Percentiles rank a stretch among this genome's conserved stretches.
phyloP scores from a whole-genome alignment of 2,888 invertebrate genomes.

The Myathropa florea region DNA sequence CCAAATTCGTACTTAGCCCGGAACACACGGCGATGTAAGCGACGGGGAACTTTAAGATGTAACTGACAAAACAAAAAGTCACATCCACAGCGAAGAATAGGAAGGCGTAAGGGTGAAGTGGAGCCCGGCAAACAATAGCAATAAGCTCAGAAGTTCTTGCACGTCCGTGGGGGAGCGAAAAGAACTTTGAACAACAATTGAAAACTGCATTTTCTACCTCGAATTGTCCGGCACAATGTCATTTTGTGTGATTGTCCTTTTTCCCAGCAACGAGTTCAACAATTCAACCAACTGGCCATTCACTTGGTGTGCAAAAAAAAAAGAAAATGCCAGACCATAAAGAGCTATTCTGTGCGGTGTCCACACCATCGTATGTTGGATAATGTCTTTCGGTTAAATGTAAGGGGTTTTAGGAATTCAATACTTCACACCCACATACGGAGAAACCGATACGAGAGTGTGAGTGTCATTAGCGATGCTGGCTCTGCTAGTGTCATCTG shows the following conservation, averaged over 20 bases:
- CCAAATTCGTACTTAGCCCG: slow-evolving; percentile 22
- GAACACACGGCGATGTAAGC: not conserved
- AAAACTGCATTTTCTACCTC: slow-evolving; percentile 37
- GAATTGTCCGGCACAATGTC: slow-evolving; percentile 29
- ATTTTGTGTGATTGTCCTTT: slow-evolving; percentile 3
- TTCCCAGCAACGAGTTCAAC: not conserved
- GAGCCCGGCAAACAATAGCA: slow-evolving; percentile 22
- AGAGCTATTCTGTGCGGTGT: not conserved
- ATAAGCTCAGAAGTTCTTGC: slow-evolving; percentile 22
- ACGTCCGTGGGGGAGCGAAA: not conserved
- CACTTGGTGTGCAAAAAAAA: not conserved
- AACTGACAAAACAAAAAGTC: slow-evolving; percentile 21
- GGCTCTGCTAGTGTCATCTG: slow-evolving; percentile 27
- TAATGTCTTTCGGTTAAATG: not conserved
- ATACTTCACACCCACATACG: slow-evolving; percentile 11
- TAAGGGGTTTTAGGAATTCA: slow-evolving; percentile 11
- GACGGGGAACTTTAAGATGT: slow-evolving; percentile 7
- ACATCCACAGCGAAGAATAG: not conserved
- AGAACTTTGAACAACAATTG: slow-evolving; percentile 22
- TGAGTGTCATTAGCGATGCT: not conserved
- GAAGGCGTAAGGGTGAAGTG: slow-evolving; percentile 1
- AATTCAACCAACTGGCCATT: not conserved
- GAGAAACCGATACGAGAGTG: not conserved
- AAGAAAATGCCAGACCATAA: not conserved
- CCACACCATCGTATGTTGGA: not conserved